Conservation (phyloP, 2,797 vertebrate species). For the Catharus ustulatus region DNA sequence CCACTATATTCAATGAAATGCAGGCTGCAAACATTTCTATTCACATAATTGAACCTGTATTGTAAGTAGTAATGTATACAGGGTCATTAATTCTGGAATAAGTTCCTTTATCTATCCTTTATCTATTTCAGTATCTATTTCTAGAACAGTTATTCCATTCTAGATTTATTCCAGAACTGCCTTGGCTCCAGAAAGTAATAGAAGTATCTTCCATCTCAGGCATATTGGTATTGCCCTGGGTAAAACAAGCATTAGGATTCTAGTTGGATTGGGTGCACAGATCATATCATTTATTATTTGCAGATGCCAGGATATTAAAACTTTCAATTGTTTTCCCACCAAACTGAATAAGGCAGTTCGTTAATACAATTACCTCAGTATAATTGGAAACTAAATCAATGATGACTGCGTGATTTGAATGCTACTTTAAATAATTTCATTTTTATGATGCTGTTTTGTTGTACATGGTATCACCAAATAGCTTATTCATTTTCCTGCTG, state of each 20-base stretch:
- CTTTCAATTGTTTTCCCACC: conserved; percentile 67
- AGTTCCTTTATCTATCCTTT: background rate
- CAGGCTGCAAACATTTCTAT: background rate
- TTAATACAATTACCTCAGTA: conserved; percentile 73
- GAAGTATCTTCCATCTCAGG: background rate
- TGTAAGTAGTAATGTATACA: background rate
- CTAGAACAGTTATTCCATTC: background rate
- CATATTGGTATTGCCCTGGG: background rate
- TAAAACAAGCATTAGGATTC: conserved; percentile 59
- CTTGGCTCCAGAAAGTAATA: background rate
- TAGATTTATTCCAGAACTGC: background rate
- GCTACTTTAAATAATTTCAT: conserved; percentile 73
- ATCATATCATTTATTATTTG: conserved; percentile 64
- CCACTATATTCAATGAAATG: background rate
- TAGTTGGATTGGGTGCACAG: conserved; percentile 51
- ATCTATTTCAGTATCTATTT: background rate
- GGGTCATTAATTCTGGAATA: background rate
- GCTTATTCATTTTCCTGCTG: conserved; percentile 64
- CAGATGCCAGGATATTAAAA: conserved; percentile 67
- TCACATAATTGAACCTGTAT: background rate
- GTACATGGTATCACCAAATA: conserved; percentile 58
- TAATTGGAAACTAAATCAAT: conserved; percentile 78
- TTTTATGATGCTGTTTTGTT: conserved; percentile 71
- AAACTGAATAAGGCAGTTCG: conserved; percentile 65
- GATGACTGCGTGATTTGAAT: conserved; percentile 68